Base-by-base conservation (phyloP, 64 coral and sea anemone species). In the Exaiptasia diaphana region DNA sequence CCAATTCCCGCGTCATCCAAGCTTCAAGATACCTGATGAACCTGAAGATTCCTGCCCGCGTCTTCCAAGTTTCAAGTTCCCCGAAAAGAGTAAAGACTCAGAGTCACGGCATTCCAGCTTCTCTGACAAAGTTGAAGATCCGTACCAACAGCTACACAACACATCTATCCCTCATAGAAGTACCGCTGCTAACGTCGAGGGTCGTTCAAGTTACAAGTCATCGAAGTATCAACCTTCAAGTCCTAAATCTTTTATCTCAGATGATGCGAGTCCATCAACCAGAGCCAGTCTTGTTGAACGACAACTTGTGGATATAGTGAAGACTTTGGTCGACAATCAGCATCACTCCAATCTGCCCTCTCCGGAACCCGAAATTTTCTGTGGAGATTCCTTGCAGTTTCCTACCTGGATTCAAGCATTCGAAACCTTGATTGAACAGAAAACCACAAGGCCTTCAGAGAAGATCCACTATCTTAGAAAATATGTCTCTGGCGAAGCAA, bases 321-420 rank as follows among this genome's bases (percentile, higher is more conserved):
- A 56, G 50, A 4, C 38, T 0, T 21, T 76, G 14, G 73, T 50
- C 1, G 49, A 76, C 2, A 76, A 29, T n/a, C 48, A 76, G 15
- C 24, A 9, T 7, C 32, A 57, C 14, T 29, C 3, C 23, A 21
- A 50, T 32, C 20, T 76, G 1, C 43, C 73, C 1, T 3, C 55
- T 1, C 73, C 49, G 0, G 73, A 76, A 23, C 73, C 73, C 52
- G 73, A 33, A 15, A 76, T 57, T 20, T 55, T 76, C 18, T 17
- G 23, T 38, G 73, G 73, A 26, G 73, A 76, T n/a, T 17, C 22
- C 0, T 36, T 76, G 8, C 73, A 90, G 35, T 90, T 81, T 24
- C 77, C 86, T 4, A 38, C 64, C 8, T 90, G 77, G 68, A 62
- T 90, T 36, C 74, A 78, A 27, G 60, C 71, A 39, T 83, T 90